Evolutionary conservation across 2,797 vertebrate species (phyloP).

Genomic region (Dicrostonyx torquatus): DNA sequence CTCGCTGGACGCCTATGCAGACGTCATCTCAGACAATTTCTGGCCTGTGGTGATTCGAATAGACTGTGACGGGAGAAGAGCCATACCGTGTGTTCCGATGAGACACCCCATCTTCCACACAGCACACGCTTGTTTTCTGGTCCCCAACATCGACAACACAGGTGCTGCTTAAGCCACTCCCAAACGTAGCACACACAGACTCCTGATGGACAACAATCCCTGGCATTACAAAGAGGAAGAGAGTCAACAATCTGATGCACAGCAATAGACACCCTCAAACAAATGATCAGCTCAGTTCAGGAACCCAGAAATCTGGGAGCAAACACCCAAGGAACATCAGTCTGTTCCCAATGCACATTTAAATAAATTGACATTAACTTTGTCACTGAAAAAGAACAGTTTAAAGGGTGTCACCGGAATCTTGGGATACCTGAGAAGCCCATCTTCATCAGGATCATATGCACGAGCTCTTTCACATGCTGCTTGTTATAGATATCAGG

Average conservation of each 20-base stretch:
- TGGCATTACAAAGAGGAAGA: constrained; percentile 72
- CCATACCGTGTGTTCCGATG: constrained; percentile 95
- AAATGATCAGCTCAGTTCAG: not conserved
- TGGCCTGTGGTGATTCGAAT: not conserved
- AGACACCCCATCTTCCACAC: constrained; percentile 98
- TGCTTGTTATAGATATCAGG: constrained; percentile 98
- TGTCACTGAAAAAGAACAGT: not conserved
- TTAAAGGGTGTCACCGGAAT: not conserved
- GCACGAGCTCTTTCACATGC: constrained; percentile 96
- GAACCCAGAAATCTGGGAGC: not conserved
- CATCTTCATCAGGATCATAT: constrained; percentile 96
- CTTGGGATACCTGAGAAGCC: constrained; percentile 94
- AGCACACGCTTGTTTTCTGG: constrained; percentile 98
- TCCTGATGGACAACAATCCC: constrained; percentile 97
- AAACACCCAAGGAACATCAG: not conserved
- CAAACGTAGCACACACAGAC: constrained; percentile 96
- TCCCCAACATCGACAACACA: constrained; percentile 98
- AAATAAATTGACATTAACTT: not conserved
- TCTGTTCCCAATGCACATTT: not conserved
- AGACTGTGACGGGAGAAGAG: not conserved
- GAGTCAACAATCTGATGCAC: not conserved
- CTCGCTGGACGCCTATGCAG: not conserved
- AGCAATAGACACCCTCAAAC: not conserved
- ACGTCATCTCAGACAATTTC: not conserved
- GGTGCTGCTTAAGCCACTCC: constrained; percentile 96